Evolutionary conservation across 2,888 invertebrate genomes (phyloP), one percentile per base, ranked within the genome.

Genomic region (Phorcus lineatus): DNA sequence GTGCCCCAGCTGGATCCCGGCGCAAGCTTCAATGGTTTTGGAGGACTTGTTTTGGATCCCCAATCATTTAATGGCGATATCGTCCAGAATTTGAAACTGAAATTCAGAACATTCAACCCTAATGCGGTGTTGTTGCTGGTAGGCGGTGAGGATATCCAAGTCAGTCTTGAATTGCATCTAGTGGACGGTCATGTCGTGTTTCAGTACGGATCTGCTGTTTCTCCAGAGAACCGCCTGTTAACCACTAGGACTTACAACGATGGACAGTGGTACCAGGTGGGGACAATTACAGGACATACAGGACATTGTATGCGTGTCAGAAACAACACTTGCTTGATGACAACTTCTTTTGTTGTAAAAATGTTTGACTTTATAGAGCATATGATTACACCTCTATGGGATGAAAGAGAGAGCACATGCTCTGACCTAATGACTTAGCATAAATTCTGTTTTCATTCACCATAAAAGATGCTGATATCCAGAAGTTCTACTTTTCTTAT

Each of bases 201-300:
- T 36, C 28, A 82, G 17, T 55, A 77, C 53, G 74, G 77, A 2
- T 24, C 80, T 40, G 22, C 36, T 13, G 62, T 70, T 62, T 47
- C 11, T 22, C 24, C n/a, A 17, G 17, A 31, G 36, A 53, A 62
- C 19, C 17, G 52, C n/a, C 11, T 78, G 9, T 13, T 28, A 22
- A 79, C 75, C 28, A 79, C 55, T 24, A 80, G 80, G 24, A 79
- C 76, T 11, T 87, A 86, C 81, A 84, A 83, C 74, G 82, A 81
- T 62, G 88, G 88, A 2, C 22, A 83, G 11, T 88, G 88, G 88
- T 82, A 82, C 53, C 80, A 84, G 83, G 86, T 86, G n/a, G n/a
- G n/a, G n/a, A n/a, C n/a, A n/a, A n/a, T n/a, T n/a, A n/a, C n/a
- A n/a, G n/a, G n/a, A n/a, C n/a, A n/a, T n/a, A n/a, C n/a, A 36